These are phyloP conservation scores for Geococcyx californianus DNA, from an alignment of 2,113 vertebrate genomes.

Conservation along the genomic window DNA sequence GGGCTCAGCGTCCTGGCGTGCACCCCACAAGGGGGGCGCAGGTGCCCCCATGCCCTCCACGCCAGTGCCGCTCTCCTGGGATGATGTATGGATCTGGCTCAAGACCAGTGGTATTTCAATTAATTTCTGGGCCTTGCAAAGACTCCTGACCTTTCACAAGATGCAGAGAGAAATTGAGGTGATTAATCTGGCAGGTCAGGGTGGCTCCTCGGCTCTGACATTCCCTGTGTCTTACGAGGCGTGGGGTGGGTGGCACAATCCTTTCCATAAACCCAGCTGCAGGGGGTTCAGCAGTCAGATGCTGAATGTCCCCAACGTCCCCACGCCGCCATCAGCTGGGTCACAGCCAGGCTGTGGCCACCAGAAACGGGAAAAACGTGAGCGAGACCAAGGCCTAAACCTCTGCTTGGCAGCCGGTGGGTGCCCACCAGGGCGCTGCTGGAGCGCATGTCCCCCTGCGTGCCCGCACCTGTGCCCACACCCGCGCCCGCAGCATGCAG, in stretches of 20 bases:
- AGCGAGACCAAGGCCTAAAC: neutral
- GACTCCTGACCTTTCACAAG: slow-evolving; percentile 45
- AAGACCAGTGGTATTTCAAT: slow-evolving; percentile 11
- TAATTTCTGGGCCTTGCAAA: neutral
- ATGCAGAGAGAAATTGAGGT: neutral
- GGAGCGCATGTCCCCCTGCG: neutral
- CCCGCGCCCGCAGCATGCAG: rapidly evolving
- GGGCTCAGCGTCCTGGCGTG: rapidly evolving
- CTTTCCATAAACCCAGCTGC: neutral
- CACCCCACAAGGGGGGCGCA: neutral
- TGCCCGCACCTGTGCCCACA: rapidly evolving
- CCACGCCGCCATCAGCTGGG: neutral
- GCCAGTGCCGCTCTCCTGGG: neutral
- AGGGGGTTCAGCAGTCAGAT: neutral
- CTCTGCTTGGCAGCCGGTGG: neutral
- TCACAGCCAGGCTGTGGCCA: neutral
- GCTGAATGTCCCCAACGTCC: neutral
- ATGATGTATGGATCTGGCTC: slow-evolving; percentile 20
- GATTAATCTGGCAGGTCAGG: slow-evolving; percentile 35
- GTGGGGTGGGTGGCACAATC: neutral
- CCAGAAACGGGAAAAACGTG: neutral
- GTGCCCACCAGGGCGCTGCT: no score
- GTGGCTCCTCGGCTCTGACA: neutral
- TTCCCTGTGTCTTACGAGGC: rapidly evolving
- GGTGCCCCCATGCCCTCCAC: neutral